Evolutionary conservation across 2,113 vertebrate species (phyloP).

Genomic region (Orcinus orca): DNA sequence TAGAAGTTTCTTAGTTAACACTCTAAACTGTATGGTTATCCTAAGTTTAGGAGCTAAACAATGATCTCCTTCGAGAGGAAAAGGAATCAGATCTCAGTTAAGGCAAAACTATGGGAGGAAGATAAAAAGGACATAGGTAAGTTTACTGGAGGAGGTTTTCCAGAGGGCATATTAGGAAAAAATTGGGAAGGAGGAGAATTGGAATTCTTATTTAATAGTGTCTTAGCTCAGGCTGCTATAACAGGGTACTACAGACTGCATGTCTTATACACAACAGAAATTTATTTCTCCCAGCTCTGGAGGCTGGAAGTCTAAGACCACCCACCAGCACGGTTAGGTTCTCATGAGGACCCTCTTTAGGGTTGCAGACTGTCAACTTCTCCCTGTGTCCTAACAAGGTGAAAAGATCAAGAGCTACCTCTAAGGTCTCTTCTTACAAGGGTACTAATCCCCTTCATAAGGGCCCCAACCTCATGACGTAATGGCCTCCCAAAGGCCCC

Average conservation of each 20-base stretch:
- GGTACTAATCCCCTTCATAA: neutral
- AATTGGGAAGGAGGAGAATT: neutral
- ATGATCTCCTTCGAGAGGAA: neutral
- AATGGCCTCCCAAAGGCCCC: neutral
- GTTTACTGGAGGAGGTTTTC: neutral
- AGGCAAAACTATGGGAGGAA: neutral
- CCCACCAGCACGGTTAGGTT: rapidly evolving
- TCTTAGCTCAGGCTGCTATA: neutral
- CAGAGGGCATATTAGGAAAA: neutral
- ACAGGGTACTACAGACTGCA: neutral
- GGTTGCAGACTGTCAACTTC: neutral
- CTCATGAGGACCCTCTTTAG: neutral
- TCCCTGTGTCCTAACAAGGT: neutral
- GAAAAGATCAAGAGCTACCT: neutral
- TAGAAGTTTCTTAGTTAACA: neutral
- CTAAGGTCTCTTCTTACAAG: neutral
- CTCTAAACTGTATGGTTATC: neutral
- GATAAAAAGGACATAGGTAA: neutral
- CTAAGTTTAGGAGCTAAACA: neutral
- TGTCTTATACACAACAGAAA: neutral
- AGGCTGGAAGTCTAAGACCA: neutral
- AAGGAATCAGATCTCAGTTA: neutral
- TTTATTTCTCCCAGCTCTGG: neutral
- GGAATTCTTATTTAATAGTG: neutral
- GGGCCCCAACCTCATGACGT: neutral